Conservation (phyloP, 2,888 invertebrate species). For the Ceriagrion tenellum region DNA sequence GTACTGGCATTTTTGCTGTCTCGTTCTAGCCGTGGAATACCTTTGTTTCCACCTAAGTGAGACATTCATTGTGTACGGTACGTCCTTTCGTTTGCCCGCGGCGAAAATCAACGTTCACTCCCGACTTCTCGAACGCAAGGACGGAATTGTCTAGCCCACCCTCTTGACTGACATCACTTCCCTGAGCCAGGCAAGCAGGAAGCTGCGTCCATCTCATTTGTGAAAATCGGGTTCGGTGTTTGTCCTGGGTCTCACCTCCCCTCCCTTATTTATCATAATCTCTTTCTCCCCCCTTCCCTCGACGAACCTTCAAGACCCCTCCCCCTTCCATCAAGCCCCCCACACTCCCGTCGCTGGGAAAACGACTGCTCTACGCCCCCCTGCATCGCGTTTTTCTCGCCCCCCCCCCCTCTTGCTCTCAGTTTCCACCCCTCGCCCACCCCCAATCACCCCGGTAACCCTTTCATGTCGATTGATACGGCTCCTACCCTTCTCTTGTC, state of each 20-base stretch:
- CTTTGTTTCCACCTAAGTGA: no score
- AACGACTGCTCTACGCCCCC: background rate
- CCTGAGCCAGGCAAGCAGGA: constrained; percentile 35
- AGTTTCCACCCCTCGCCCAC: background rate
- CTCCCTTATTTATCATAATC: background rate
- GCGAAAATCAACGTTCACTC: constrained; percentile 30
- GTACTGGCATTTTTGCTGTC: no score
- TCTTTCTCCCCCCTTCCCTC: background rate
- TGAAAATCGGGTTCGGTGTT: constrained; percentile 58
- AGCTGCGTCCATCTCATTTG: constrained; percentile 53
- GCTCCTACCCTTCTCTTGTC: background rate
- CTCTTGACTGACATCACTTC: constrained; percentile 57
- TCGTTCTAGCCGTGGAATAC: no score
- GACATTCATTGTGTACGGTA: background rate
- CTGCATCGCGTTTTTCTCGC: background rate
- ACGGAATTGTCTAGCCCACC: constrained; percentile 52
- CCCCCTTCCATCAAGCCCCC: no score
- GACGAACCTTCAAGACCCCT: background rate
- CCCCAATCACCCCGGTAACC: background rate
- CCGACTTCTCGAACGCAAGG: constrained; percentile 42
- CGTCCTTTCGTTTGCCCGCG: background rate
- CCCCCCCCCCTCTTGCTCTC: background rate
- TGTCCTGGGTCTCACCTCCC: background rate
- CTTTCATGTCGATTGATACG: constrained; percentile 19
- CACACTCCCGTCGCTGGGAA: background rate